Base-by-base conservation (phyloP, 2,113 vertebrate genomes). In the Colius striatus region DNA sequence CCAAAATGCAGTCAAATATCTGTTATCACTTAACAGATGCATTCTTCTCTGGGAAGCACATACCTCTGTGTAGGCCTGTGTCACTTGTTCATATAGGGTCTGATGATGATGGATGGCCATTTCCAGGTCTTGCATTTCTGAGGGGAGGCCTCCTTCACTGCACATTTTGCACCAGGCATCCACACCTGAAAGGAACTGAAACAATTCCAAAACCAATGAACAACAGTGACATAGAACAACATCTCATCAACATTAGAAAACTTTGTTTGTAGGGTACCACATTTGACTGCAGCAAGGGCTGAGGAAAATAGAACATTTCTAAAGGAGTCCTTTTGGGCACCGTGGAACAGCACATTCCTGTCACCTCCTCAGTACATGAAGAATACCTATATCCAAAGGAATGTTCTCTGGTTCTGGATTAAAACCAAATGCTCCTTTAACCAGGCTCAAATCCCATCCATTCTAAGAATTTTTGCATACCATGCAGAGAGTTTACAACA, bases 121-220 rank as follows among this genome's bases (percentile, higher is more conserved):
- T 94, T 99, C 99, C 96, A 99, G 97, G 93, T 99, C 99, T 96
- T 99, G 99, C 99, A 99, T 99, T 96, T 99, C 99, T 1, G 99
- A 98, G 0, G 99, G 99, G 32, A 99, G 96, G 23, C 99, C 99
- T 32, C 99, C 99, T 72, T 99, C 99, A 16, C 98, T 99, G 97
- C 99, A 99, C 92, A 99, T 99, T 96, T 99, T 99, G 95, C 99
- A 99, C 99, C 99, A 99, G 36, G 99, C 98, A 32, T 99, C 99
- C 95, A 99, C 99, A 94, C 99, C 99, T 3, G 99, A 99, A 81
- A 99, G 98, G 96, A 99, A 99, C 99, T 99, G 92, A 74, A 97
- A 97, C 43, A 92, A 97, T 82, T 73, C 75, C 84, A 65, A 62
- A 84, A 77, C 50, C 50, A 67, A 63, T 97, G 54, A 97, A 26